Evolutionary conservation across 2,797 vertebrate genomes (phyloP), one percentile per base, ranked within the genome.

Genomic region (Lacerta viridis): DNA sequence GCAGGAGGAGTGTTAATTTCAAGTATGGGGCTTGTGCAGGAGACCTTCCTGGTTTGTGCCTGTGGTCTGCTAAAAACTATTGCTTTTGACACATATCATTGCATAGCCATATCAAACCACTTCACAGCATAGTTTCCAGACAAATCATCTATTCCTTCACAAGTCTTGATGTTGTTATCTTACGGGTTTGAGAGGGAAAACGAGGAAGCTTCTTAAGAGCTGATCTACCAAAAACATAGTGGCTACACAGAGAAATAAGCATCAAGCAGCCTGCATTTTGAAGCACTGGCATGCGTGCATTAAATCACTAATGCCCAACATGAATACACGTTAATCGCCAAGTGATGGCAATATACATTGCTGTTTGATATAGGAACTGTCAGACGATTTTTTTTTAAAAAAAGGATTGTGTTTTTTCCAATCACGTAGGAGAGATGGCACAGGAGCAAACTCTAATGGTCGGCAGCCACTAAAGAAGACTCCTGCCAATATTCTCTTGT

Each of bases 281-380:
- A 85, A 95, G 89, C 85, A 87, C 83, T 71, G 91, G 77, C 25
- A 89, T 64, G 89, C 85, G 87, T 90, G 83, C 88, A 83, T 88
- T 94, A 92, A 91, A 92, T 91, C 90, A 95, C 91, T 89, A 71
- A 88, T 77, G 83, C 86, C 83, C 46, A 87, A 41, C 69, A 69
- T 86, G 80, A 93, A 90, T 33, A 89, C 41, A 61, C 46, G 68
- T 59, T 87, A 92, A 86, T 88, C 66, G 86, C 11, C 86, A 89
- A 84, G 59, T 87, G 92, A 92, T 0, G 1, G 89, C 89, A 90
- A 89, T 11, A 93, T 5, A 84, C 27, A 72, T 86, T 93, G 75
- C 61, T 88, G 43, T 72, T 90, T 90, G 87, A 83, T n/a, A 78
- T 74, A 89, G 85, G 89, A 94, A 84, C 74, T 46, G 92, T 84